These are phyloP conservation scores for Nymphalis polychloros DNA, from an alignment of 2,888 invertebrate species.

Conservation along the genomic window DNA sequence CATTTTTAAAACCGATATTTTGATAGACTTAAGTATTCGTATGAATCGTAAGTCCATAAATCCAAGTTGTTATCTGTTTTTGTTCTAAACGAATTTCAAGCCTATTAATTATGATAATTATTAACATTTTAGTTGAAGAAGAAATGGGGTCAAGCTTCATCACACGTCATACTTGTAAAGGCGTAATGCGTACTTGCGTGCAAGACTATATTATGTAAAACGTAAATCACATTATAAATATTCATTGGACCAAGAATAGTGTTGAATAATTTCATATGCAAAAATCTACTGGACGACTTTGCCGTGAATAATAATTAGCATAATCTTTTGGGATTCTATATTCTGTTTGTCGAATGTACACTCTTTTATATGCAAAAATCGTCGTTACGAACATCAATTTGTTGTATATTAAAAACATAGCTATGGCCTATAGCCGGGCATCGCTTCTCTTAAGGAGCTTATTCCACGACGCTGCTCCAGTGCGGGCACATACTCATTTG, in stretches of 20 bases:
- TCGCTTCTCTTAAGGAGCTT: too few species aligned
- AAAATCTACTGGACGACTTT: slow-evolving; percentile 14
- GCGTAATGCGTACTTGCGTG: slow-evolving; percentile 2
- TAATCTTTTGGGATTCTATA: slow-evolving; percentile 22
- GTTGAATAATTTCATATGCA: slow-evolving; percentile 21
- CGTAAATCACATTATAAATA: slow-evolving; percentile 21
- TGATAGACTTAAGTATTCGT: too few species aligned
- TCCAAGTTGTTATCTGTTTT: too few species aligned
- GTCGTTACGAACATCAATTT: neutral
- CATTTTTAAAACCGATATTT: too few species aligned
- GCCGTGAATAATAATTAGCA: slow-evolving; percentile 18
- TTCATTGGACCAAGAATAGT: slow-evolving; percentile 17
- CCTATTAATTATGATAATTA: too few species aligned
- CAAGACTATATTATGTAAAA: slow-evolving; percentile 12
- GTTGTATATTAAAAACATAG: too few species aligned
- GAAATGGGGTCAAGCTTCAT: neutral
- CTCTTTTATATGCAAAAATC: neutral
- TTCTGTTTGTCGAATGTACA: slow-evolving; percentile 1
- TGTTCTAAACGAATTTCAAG: too few species aligned
- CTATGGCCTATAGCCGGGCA: too few species aligned
- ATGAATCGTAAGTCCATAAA: too few species aligned
- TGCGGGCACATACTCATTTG: too few species aligned
- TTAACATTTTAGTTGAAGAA: neutral
- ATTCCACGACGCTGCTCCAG: too few species aligned
- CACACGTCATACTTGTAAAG: slow-evolving; percentile 6